phyloP scores from a whole-genome alignment of 2,797 vertebrate genomes.

The Acomys russatus region DNA sequence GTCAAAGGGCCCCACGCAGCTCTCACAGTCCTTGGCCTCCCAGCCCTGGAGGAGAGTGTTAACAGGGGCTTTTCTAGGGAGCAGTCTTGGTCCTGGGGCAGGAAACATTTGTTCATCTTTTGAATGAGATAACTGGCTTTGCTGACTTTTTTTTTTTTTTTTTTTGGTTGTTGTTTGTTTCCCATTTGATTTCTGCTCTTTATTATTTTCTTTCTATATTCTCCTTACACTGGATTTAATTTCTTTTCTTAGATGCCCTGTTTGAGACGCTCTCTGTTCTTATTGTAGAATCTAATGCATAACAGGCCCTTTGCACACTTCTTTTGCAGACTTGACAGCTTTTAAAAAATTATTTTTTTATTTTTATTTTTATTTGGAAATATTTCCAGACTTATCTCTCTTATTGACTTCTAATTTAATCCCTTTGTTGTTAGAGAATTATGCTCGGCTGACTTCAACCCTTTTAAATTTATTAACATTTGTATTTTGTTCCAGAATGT shows the following conservation, averaged over 20 bases:
- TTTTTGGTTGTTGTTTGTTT: background rate
- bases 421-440: background rate
- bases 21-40: background rate
- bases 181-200: conserved; percentile 11
- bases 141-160: background rate
- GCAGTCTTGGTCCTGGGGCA: conserved; percentile 77
- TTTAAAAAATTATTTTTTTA: too few species aligned
- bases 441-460: background rate
- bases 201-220: background rate
- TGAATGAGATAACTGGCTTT: background rate
- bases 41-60: conserved; percentile 39
- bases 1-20: background rate
- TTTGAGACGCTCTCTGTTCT: background rate
- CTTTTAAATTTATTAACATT: conserved; percentile 6
- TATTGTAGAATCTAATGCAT: background rate
- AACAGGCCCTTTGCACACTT: background rate
- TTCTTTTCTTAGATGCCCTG: background rate
- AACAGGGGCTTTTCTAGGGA: conserved; percentile 80
- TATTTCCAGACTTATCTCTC: background rate
- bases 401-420: conserved; percentile 41
- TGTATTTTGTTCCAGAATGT: conserved; percentile 10
- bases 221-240: background rate
- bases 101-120: conserved; percentile 65
- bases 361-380: background rate
- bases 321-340: background rate